Percentiles rank a stretch among this genome's conserved stretches.
phyloP scores from a whole-genome alignment of 2,888 invertebrate species.

The Pterostichus niger region DNA sequence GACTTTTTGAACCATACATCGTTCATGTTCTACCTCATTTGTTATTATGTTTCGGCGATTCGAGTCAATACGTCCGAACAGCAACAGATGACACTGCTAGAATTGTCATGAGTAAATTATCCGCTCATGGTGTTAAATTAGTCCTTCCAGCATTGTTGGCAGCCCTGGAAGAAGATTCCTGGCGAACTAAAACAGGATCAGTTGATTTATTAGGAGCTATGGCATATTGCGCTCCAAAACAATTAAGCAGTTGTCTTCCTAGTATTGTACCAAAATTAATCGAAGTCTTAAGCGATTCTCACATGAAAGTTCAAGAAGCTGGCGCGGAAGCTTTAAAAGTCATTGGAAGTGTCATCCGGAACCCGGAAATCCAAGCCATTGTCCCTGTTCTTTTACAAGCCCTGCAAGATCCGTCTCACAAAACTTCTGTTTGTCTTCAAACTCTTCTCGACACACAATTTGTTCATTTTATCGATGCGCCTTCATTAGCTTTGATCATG shows the following conservation, averaged over 20 bases:
- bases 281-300: slow-evolving; percentile 97
- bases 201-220: slow-evolving; percentile 97
- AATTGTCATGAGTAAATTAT: slow-evolving; percentile 96
- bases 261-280: slow-evolving; percentile 98
- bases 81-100: slow-evolving; percentile 98
- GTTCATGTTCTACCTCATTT: slow-evolving; percentile 97
- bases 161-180: slow-evolving; percentile 98
- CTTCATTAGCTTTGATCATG: slow-evolving; percentile 99
- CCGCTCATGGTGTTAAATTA: slow-evolving; percentile 98
- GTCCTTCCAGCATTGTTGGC: slow-evolving; percentile 95
- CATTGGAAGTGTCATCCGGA: slow-evolving; percentile 98
- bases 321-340: slow-evolving; percentile 96
- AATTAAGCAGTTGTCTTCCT: slow-evolving; percentile 97
- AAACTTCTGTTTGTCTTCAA: slow-evolving; percentile 95
- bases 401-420: slow-evolving; percentile 96
- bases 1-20: slow-evolving; percentile 99
- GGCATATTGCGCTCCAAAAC: slow-evolving; percentile 99
- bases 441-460: slow-evolving; percentile 97
- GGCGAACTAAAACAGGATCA: slow-evolving; percentile 98
- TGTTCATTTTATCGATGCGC: slow-evolving; percentile 99
- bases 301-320: slow-evolving; percentile 97
- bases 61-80: slow-evolving; percentile 95
- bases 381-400: slow-evolving; percentile 93
- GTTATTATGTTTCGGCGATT: slow-evolving; percentile 96
- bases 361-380: slow-evolving; percentile 98